phyloP scores from a whole-genome alignment of 1,140 invertebrate genomes.

The Triops cancriformis region DNA sequence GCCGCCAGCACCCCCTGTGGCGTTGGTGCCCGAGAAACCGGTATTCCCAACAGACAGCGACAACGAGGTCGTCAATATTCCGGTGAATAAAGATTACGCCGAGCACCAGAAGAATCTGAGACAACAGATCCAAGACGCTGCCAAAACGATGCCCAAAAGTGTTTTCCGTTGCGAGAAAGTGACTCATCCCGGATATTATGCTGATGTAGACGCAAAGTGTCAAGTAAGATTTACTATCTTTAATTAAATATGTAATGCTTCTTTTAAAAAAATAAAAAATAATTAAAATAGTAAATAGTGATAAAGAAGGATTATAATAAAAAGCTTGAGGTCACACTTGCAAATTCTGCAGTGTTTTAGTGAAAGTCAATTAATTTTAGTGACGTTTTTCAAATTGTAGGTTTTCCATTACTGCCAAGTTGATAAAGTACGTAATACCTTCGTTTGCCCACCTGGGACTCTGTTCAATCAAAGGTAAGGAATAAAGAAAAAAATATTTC shows the following conservation, averaged over 20 bases:
- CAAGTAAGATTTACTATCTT: constrained; percentile 29
- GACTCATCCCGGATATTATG: constrained; percentile 23
- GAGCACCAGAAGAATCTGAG: neutral
- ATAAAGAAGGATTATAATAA: no score
- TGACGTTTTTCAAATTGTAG: constrained; percentile 29
- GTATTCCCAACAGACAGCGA: neutral
- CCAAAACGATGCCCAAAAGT: neutral
- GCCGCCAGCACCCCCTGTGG: neutral
- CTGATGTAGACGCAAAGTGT: constrained; percentile 23
- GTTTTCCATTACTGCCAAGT: constrained; percentile 41
- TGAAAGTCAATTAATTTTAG: no score
- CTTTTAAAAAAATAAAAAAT: neutral
- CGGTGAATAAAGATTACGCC: neutral
- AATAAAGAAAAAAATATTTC: no score
- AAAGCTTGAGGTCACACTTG: no score
- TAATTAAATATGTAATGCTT: no score
- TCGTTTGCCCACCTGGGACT: constrained; percentile 42
- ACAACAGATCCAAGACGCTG: neutral
- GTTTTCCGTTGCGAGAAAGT: constrained; percentile 34
- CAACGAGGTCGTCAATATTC: neutral
- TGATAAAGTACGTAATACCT: constrained; percentile 34
- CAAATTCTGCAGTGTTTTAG: no score
- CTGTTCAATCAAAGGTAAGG: constrained; percentile 39
- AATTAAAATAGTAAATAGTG: no score
- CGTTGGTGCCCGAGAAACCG: neutral